Percentiles rank a stretch among this genome's conserved stretches.
Conservation (phyloP, 2,888 invertebrate genomes). For the Orthonevra nobilis region DNA sequence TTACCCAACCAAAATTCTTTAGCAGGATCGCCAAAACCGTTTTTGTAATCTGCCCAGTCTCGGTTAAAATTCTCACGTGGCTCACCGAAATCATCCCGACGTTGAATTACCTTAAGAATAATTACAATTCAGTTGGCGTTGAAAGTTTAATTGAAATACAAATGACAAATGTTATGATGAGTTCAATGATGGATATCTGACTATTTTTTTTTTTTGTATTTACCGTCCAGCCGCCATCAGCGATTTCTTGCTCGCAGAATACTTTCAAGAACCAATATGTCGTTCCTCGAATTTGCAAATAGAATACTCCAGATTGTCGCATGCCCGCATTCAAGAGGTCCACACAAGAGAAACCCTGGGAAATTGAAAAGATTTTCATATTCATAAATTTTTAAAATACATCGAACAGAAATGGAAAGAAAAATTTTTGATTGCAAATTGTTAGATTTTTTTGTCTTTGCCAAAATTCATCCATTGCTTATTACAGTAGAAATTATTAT, state of each 20-base stretch:
- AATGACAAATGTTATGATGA: conserved; percentile 37
- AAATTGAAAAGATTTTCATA: conserved; percentile 72
- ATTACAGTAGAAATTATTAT: too few relatives aligned
- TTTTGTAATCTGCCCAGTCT: conserved; percentile 95
- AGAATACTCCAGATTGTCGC: conserved; percentile 93
- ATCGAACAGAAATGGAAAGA: too few relatives aligned
- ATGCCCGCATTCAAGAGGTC: conserved; percentile 92
- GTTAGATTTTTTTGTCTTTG: too few relatives aligned
- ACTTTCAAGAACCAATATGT: conserved; percentile 96
- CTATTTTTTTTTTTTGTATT: conserved; percentile 72
- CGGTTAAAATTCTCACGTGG: conserved; percentile 94
- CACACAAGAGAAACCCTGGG: conserved; percentile 92
- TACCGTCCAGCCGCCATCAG: conserved; percentile 97
- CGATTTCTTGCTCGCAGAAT: conserved; percentile 92
- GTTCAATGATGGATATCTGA: conserved; percentile 11
- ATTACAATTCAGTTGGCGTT: conserved; percentile 32
- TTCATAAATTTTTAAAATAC: background rate
- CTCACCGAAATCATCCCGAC: conserved; percentile 92
- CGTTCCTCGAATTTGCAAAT: conserved; percentile 93
- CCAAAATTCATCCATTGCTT: too few relatives aligned
- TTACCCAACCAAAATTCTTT: conserved; percentile 96
- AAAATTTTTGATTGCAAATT: too few relatives aligned
- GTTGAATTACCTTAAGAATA: conserved; percentile 88
- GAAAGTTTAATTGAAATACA: background rate
- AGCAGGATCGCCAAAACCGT: conserved; percentile 94